phyloP scores from a whole-genome alignment of 2,888 invertebrate genomes.

The Trachelus tabidus region DNA sequence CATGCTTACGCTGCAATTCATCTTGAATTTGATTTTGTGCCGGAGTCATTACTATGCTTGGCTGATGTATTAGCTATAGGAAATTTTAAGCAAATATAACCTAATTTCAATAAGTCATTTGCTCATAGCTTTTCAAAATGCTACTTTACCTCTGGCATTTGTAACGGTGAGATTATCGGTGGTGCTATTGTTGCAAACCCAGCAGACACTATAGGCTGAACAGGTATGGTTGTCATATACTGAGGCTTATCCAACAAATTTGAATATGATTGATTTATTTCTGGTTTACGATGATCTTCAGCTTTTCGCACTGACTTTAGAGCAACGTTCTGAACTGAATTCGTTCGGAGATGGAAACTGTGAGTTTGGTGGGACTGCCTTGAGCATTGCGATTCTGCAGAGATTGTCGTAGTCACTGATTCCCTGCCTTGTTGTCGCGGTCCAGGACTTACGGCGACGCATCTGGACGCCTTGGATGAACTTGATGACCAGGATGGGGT shows the following conservation, averaged over 20 bases:
- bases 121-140: not conserved
- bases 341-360: constrained; percentile 22
- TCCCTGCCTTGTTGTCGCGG: constrained; percentile 51
- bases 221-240: constrained; percentile 71
- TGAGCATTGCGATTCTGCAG: constrained; percentile 76
- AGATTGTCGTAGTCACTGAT: constrained; percentile 75
- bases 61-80: constrained; percentile 52
- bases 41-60: constrained; percentile 69
- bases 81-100: not conserved
- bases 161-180: constrained; percentile 48
- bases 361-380: constrained; percentile 65
- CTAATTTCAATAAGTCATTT: not conserved
- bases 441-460: not conserved
- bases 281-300: constrained; percentile 48
- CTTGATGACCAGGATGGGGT: constrained; percentile 62
- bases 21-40: constrained; percentile 69
- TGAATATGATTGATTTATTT: constrained; percentile 46
- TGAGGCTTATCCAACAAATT: constrained; percentile 66
- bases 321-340: not conserved
- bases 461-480: constrained; percentile 51
- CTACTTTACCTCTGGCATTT: constrained; percentile 48
- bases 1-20: constrained; percentile 79
- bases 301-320: constrained; percentile 34
- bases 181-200: constrained; percentile 66
- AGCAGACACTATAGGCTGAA: constrained; percentile 70